Base-by-base conservation (phyloP, 2,113 vertebrate genomes). In the Etheostoma cragini region DNA sequence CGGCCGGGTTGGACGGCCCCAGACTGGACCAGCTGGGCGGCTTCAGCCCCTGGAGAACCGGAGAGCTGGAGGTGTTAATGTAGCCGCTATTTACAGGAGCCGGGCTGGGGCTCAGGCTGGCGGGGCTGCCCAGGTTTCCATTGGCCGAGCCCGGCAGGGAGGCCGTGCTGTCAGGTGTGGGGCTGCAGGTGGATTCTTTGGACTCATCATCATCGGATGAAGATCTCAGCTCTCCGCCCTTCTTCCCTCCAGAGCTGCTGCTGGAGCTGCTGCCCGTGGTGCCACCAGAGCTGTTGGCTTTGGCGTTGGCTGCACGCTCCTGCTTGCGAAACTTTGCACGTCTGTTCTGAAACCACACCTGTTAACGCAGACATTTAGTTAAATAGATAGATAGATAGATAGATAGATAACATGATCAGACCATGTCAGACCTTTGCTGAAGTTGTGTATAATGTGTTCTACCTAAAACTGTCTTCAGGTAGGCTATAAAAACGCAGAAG, bases 291-390 rank as follows among this genome's bases (percentile, higher is more conserved):
- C 22, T 91, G 88, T 89, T 94, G 87, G 86, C 89, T 61, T 98
- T 98, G 82, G 97, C 95, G 54, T 97, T 98, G 82, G 97, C 97
- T 0, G 97, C 98, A 0, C 97, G 95, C 89, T 99, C 97, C 89
- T 98, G 98, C 84, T 99, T 98, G 17, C 97, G 97, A 71, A 99
- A 99, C 82, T 99, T 99, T 83, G 98, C 98, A 2, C 98, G 95
- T 53, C 98, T 95, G 94, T 99, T 99, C 95, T 99, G 98, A 94
- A 99, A 99, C 97, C 97, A 99, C 24, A 99, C 97, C 97, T 99
- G 94, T 22, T n/a, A 50, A 83, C 22, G 60, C 45, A 80, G 5
- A 84, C 1, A 15, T 62, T 2, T 21, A 17, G 14, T 5, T 8
- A 26, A 47, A 56, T 24, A 14, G 53, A 60, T 8, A 1, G 57